These are phyloP conservation scores for Oppia nitens DNA, from an alignment of 1,140 invertebrate genomes.

Conservation along the genomic window DNA sequence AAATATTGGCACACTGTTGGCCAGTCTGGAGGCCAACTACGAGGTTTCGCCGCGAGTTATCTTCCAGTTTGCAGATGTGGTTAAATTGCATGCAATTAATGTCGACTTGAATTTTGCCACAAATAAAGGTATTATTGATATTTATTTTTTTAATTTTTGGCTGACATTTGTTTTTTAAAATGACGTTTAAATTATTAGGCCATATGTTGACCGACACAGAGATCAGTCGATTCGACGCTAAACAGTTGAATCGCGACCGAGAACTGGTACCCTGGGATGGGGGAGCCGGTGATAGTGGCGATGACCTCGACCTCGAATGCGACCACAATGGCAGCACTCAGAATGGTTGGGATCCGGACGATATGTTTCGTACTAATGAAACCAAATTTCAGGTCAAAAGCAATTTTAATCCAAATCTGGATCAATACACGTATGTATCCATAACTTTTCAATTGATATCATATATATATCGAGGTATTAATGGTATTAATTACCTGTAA, in stretches of 20 bases:
- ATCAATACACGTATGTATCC: conserved; percentile 51
- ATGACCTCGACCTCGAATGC: neutral
- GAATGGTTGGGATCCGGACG: conserved; percentile 85
- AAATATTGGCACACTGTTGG: conserved; percentile 12
- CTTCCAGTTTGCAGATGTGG: conserved; percentile 62
- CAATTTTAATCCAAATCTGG: conserved; percentile 64
- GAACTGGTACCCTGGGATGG: conserved; percentile 77
- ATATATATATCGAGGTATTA: too few relatives aligned
- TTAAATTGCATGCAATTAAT: conserved; percentile 55
- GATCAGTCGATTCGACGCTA: conserved; percentile 45
- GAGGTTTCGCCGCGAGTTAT: conserved; percentile 48
- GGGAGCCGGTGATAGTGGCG: conserved; percentile 38
- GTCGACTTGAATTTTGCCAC: conserved; percentile 73
- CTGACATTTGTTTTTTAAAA: neutral
- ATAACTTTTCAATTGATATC: too few relatives aligned
- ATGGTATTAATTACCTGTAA: too few relatives aligned
- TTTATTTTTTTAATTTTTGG: neutral
- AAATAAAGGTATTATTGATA: conserved; percentile 27
- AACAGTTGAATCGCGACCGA: conserved; percentile 42
- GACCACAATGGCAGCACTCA: conserved; percentile 24
- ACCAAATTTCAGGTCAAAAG: conserved; percentile 70
- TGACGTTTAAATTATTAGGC: neutral
- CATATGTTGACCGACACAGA: conserved; percentile 51
- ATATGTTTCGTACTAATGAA: conserved; percentile 88
- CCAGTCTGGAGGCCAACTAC: conserved; percentile 2